A percentile compares a stretch with the other conserved stretches of the same genome.
Conservation (phyloP, 2,888 invertebrate species). For the Drosophila algonquin region DNA sequence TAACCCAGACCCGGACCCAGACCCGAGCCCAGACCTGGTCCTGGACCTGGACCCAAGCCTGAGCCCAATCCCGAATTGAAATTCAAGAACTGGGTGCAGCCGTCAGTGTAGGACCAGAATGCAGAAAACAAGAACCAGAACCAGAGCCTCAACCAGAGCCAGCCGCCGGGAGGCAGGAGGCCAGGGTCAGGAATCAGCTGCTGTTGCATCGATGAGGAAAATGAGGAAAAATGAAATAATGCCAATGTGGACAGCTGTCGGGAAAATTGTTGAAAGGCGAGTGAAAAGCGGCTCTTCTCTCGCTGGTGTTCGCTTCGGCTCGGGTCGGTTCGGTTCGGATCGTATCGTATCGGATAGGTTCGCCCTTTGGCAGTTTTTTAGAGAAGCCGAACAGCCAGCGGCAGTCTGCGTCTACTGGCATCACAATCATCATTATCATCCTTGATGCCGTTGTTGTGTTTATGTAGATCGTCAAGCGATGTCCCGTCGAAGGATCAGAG, state of each 20-base stretch:
- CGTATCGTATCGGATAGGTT: constrained; percentile 16
- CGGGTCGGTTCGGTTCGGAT: neutral
- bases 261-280: constrained; percentile 71
- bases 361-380: constrained; percentile 57
- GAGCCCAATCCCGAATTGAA: constrained; percentile 54
- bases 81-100: constrained; percentile 73
- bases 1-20: constrained; percentile 52
- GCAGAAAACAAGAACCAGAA: constrained; percentile 24
- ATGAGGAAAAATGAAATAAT: constrained; percentile 53
- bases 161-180: too few relatives aligned
- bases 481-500: constrained; percentile 60
- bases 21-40: constrained; percentile 22
- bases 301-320: constrained; percentile 6
- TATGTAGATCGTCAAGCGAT: constrained; percentile 68
- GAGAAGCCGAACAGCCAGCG: constrained; percentile 1
- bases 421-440: constrained; percentile 59
- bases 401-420: constrained; percentile 37
- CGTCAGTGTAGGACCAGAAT: constrained; percentile 23
- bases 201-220: constrained; percentile 44
- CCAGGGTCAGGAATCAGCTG: constrained; percentile 75
- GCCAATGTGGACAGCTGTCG: constrained; percentile 74
- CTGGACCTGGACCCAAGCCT: constrained; percentile 15
- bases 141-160: constrained; percentile 10
- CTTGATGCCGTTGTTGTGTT: constrained; percentile 30
- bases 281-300: constrained; percentile 69